Base-by-base conservation (phyloP, 1,140 invertebrate species). In the Asbolus verrucosus region DNA sequence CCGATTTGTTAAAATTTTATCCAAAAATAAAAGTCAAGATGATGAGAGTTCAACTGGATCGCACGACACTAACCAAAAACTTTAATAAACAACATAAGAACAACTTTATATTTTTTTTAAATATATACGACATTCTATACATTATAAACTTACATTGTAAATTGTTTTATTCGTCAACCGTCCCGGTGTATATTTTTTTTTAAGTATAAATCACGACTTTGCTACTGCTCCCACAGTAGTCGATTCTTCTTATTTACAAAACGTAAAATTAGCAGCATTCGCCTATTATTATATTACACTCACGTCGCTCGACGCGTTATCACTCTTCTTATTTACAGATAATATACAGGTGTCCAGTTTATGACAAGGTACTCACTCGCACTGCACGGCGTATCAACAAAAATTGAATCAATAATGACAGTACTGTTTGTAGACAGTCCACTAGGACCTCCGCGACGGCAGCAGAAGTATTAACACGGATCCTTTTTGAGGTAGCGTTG, bases 141-240 rank as follows among this genome's bases (percentile, higher is more conserved):
- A 79, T 78, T 75, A 77, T 76, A 77, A 79, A 78, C 75, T 77
- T 79, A 78, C 73, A 73, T 68, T 72, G 70, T 78, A 76, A 73
- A 76, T 75, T 79, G 72, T 73, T 77, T 75, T 71, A 67, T 79
- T 71, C 67, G 67, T 73, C 69, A 74, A 75, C 71, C 75, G 71
- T 73, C 72, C 71, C 78, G 74, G 69, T 76, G 69, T 72, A 67
- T 70, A 70, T 73, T 76, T 70, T n/a, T n/a, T n/a, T n/a, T 77
- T 75, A 76, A 78, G 75, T 79, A 78, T 76, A 80, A 79, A 80
- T 80, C 79, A 80, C 78, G 77, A 69, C 43, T 63, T 67, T 69
- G 43, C 59, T 68, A 38, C 69, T 38, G 61, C 61, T 63, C 59
- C 39, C 33, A 63, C 61, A 63, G 33, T 63, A 63, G 36, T 63